A percentile compares a stretch with the other conserved stretches of the same genome.
phyloP scores from a whole-genome alignment of 2,888 invertebrate species.

The Noctua janthina region DNA sequence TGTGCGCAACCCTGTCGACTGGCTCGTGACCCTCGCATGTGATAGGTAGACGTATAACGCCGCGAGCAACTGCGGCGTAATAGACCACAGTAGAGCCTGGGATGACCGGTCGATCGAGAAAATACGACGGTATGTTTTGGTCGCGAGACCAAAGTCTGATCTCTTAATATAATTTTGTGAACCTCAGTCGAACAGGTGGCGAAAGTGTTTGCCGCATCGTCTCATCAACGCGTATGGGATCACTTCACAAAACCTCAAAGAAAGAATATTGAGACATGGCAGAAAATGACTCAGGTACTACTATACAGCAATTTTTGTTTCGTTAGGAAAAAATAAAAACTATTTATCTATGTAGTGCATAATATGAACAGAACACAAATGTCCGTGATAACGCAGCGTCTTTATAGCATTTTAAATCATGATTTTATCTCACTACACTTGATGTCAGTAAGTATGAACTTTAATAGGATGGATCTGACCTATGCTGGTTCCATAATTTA shows the following conservation, averaged over 20 bases:
- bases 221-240: conserved; percentile 99
- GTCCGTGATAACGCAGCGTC: conserved; percentile 43
- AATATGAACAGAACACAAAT: conserved; percentile 9
- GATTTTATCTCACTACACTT: conserved; percentile 17
- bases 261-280: conserved; percentile 99
- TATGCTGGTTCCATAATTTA: conserved; percentile 40
- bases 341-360: conserved; percentile 2
- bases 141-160: conserved; percentile 74
- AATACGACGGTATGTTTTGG: conserved; percentile 84
- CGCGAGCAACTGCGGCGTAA: conserved; percentile 60
- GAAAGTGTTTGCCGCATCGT: conserved; percentile 98
- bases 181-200: conserved; percentile 99
- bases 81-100: conserved; percentile 72
- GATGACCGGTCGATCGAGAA: conserved; percentile 79
- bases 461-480: conserved; percentile 9
- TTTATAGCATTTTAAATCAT: conserved; percentile 17
- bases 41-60: conserved; percentile 73
- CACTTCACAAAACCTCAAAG: conserved; percentile 99
- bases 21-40: conserved; percentile 65
- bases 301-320: conserved; percentile 59
- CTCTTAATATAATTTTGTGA: conserved; percentile 87
- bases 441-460: conserved; percentile 52
- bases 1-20: conserved; percentile 64
- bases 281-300: conserved; percentile 97
- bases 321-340: conserved; percentile 36